phyloP scores from a whole-genome alignment of 1,140 invertebrate genomes.

The Heliconius congener region DNA sequence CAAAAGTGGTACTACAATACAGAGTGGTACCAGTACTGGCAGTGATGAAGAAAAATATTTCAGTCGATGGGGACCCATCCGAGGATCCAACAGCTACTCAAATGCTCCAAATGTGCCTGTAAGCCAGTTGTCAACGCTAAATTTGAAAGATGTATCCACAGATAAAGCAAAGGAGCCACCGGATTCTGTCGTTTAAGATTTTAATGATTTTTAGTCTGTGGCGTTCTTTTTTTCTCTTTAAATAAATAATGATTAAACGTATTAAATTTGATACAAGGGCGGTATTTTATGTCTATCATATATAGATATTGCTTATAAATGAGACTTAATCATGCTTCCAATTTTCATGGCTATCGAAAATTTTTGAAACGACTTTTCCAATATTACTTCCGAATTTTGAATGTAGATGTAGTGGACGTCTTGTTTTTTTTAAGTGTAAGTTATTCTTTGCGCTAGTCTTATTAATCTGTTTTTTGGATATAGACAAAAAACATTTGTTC shows the following conservation, averaged over 20 bases:
- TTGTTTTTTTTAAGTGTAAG: background rate
- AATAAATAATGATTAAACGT: background rate
- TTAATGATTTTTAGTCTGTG: background rate
- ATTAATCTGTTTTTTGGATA: background rate
- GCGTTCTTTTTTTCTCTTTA: background rate
- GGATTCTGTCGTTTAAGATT: slow-evolving; percentile 57
- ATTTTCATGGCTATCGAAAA: background rate
- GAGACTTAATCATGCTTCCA: background rate
- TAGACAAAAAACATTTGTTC: background rate
- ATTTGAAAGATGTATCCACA: slow-evolving; percentile 49
- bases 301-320: background rate
- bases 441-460: background rate
- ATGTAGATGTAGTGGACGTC: background rate
- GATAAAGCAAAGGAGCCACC: slow-evolving; percentile 44
- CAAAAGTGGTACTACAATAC: slow-evolving; percentile 43
- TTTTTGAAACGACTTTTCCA: background rate
- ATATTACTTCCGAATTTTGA: background rate
- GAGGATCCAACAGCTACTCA: slow-evolving; percentile 71
- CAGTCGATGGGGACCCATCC: slow-evolving; percentile 63
- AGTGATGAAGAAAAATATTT: slow-evolving; percentile 49
- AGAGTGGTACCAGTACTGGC: slow-evolving; percentile 38
- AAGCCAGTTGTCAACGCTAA: slow-evolving; percentile 69
- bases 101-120: slow-evolving; percentile 55
- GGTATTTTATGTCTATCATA: background rate
- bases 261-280: background rate